phyloP scores from a whole-genome alignment of 1,140 invertebrate genomes.

The Hycleus cichorii region DNA sequence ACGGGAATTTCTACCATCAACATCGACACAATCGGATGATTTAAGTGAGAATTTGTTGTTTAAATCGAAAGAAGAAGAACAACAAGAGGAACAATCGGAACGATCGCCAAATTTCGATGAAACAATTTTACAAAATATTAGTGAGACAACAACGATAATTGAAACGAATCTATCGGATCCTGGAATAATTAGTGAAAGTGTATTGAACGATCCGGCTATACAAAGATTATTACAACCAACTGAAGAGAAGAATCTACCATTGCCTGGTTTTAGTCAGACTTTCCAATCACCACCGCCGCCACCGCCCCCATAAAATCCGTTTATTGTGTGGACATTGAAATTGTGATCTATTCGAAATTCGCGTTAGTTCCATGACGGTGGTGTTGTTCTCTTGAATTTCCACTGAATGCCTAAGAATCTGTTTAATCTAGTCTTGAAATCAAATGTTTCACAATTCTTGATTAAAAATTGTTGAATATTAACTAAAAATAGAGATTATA shows the following conservation, averaged over 20 bases:
- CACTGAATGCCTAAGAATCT: no score
- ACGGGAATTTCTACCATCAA: constrained; percentile 3
- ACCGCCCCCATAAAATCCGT: no score
- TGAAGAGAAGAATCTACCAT: constrained; percentile 33
- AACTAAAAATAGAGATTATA: no score
- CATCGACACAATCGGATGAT: constrained; percentile 2
- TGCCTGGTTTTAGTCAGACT: constrained; percentile 38
- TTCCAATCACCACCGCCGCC: constrained; percentile 34
- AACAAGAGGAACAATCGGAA: no score
- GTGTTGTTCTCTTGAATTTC: no score
- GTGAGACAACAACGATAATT: constrained; percentile 4
- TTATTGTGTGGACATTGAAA: no score
- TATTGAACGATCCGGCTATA: constrained; percentile 24
- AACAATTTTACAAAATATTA: constrained; percentile 22
- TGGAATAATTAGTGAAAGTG: constrained; percentile 11
- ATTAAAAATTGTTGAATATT: no score
- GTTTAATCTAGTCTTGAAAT: constrained; percentile 4
- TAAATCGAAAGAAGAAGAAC: no score
- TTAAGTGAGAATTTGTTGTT: background rate
- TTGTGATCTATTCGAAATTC: no score
- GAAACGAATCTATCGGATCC: constrained; percentile 17
- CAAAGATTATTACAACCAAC: constrained; percentile 21
- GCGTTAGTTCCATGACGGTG: no score
- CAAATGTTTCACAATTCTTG: background rate
- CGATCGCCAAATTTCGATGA: no score